Conservation (phyloP, 2,888 invertebrate genomes). For the Leucoptera coffeella region DNA sequence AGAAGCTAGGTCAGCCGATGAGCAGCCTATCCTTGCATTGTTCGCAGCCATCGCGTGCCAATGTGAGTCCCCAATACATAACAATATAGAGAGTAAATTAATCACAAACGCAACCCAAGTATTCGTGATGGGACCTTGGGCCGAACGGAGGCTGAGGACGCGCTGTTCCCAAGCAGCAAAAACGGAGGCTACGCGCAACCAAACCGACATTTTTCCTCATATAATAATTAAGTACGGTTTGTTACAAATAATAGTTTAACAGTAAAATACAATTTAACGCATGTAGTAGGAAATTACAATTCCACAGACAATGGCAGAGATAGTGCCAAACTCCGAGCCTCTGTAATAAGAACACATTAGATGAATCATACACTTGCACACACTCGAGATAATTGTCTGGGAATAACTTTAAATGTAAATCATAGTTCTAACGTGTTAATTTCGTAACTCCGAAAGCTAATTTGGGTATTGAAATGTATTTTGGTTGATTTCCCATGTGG, state of each 20-base stretch:
- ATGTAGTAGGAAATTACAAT: too few species aligned
- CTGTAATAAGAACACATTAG: constrained; percentile 27
- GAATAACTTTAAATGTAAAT: constrained; percentile 40
- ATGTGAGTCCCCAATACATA: constrained; percentile 46
- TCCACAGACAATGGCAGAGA: too few species aligned
- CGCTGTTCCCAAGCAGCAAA: too few species aligned
- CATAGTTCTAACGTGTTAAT: constrained; percentile 35
- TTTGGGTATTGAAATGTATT: constrained; percentile 48
- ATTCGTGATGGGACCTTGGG: constrained; percentile 31
- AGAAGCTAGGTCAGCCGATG: constrained; percentile 40
- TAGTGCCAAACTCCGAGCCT: too few species aligned
- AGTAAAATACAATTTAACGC: too few species aligned
- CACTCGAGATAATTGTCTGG: constrained; percentile 22
- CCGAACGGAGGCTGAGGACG: constrained; percentile 5
- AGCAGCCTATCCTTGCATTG: constrained; percentile 41
- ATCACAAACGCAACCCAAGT: constrained; percentile 20
- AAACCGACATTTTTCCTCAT: too few species aligned
- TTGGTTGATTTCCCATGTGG: constrained; percentile 40
- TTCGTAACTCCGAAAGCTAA: constrained; percentile 37
- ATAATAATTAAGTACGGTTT: too few species aligned
- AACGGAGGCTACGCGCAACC: too few species aligned
- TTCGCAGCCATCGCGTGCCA: constrained; percentile 40
- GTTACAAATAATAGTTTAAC: too few species aligned
- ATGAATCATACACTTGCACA: constrained; percentile 34
- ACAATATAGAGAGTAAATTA: constrained; percentile 36